phyloP scores from a whole-genome alignment of 1,140 invertebrate genomes.

The Apis dorsata region DNA sequence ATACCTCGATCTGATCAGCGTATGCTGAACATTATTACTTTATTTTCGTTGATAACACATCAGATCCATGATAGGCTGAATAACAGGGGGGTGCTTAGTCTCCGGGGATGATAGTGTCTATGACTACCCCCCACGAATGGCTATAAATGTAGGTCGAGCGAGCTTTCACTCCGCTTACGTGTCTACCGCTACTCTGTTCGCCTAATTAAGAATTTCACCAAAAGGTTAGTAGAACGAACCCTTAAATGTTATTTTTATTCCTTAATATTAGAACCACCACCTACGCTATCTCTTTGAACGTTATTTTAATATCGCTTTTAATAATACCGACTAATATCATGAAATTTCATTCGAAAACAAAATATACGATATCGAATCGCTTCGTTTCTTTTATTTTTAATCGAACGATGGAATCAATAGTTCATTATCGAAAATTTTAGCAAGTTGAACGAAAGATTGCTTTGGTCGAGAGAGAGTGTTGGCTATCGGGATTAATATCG shows the following conservation, averaged over 20 bases:
- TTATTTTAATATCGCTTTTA: constrained; percentile 16
- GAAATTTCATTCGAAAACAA: not conserved
- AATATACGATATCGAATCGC: not conserved
- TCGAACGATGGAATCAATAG: not conserved
- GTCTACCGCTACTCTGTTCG: constrained; percentile 24
- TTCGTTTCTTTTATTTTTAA: not conserved
- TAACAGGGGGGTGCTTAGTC: constrained; percentile 55
- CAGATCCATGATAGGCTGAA: constrained; percentile 45
- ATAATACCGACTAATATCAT: not conserved
- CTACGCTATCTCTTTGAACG: constrained; percentile 1
- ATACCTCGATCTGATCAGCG: constrained; percentile 31
- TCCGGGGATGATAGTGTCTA: constrained; percentile 69
- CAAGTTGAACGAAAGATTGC: not conserved
- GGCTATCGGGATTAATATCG: not conserved
- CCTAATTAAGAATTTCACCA: constrained; percentile 25
- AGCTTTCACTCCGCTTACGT: constrained; percentile 29
- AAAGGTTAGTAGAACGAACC: constrained; percentile 35
- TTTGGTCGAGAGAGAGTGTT: not conserved
- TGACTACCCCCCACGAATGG: constrained; percentile 63
- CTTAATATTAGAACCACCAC: not conserved
- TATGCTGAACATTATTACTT: constrained; percentile 17
- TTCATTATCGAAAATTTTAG: not conserved
- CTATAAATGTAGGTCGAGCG: constrained; percentile 67
- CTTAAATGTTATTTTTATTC: constrained; percentile 14
- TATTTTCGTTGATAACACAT: constrained; percentile 45